Evolutionary conservation across 2,113 vertebrate genomes (phyloP).

Genomic region (Stictonetta naevosa): DNA sequence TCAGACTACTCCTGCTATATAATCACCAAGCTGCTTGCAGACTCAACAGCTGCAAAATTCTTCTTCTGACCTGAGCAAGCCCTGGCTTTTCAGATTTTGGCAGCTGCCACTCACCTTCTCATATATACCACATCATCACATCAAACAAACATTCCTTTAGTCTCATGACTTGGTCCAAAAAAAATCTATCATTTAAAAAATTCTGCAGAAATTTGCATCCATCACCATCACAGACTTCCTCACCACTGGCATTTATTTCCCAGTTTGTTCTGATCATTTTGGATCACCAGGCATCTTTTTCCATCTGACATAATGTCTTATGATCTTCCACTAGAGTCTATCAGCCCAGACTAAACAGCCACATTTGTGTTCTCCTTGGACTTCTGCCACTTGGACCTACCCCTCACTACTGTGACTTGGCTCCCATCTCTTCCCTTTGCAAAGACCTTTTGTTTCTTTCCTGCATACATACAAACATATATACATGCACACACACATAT

Average conservation of each 20-base stretch:
- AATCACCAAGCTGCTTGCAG: not conserved
- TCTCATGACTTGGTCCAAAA: not conserved
- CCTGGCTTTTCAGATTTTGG: not conserved
- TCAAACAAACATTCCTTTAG: not conserved
- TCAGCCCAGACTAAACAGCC: not conserved
- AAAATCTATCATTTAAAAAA: not conserved
- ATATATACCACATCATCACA: accelerated
- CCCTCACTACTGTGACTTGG: not conserved
- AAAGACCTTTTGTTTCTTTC: not conserved
- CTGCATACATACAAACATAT: not conserved
- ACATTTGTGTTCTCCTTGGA: not conserved
- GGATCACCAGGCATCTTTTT: not conserved
- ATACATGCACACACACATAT: not conserved
- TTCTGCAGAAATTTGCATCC: not conserved
- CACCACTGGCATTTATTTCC: not conserved
- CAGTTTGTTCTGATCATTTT: not conserved
- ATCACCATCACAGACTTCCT: not conserved
- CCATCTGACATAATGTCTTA: not conserved
- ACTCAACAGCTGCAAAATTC: not conserved
- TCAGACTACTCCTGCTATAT: not conserved
- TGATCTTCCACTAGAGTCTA: not conserved
- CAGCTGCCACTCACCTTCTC: not conserved
- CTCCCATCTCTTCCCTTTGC: not conserved
- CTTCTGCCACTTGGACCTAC: not conserved
- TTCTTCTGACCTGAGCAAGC: not conserved